Conservation (phyloP, 2,888 invertebrate genomes). For the Dorcus hopei region DNA sequence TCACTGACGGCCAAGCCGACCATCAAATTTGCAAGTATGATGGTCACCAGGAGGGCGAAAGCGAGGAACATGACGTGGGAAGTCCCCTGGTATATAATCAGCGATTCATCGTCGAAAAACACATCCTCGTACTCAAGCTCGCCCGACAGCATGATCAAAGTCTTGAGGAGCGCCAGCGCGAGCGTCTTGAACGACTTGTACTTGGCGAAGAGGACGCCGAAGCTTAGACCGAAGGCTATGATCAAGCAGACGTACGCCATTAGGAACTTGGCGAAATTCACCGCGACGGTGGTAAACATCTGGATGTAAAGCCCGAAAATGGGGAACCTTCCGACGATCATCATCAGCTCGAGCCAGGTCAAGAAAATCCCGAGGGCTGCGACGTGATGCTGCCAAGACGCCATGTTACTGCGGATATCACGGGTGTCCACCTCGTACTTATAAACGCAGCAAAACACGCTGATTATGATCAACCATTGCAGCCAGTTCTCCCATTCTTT, state of each 20-base stretch:
- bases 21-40: constrained; percentile 78
- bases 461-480: constrained; percentile 73
- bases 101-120: constrained; percentile 57
- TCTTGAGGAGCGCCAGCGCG: constrained; percentile 66
- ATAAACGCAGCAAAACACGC: constrained; percentile 67
- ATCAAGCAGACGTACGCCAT: constrained; percentile 77
- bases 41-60: constrained; percentile 76
- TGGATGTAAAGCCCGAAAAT: constrained; percentile 83
- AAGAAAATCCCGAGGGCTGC: constrained; percentile 77
- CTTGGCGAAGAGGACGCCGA: constrained; percentile 77
- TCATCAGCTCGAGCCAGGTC: constrained; percentile 82
- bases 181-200: constrained; percentile 69
- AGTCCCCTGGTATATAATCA: constrained; percentile 66
- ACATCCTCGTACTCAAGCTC: constrained; percentile 83
- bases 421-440: constrained; percentile 25
- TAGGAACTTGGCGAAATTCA: constrained; percentile 79
- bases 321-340: constrained; percentile 81
- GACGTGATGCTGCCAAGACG: constrained; percentile 74
- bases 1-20: constrained; percentile 85
- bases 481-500: constrained; percentile 83
- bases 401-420: constrained; percentile 35
- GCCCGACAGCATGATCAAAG: constrained; percentile 86
- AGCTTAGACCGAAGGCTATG: constrained; percentile 76
- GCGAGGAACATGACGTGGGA: constrained; percentile 72
- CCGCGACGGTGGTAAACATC: constrained; percentile 82